Conservation (phyloP, 2,797 vertebrate species). For the Pelochelys cantorii region DNA sequence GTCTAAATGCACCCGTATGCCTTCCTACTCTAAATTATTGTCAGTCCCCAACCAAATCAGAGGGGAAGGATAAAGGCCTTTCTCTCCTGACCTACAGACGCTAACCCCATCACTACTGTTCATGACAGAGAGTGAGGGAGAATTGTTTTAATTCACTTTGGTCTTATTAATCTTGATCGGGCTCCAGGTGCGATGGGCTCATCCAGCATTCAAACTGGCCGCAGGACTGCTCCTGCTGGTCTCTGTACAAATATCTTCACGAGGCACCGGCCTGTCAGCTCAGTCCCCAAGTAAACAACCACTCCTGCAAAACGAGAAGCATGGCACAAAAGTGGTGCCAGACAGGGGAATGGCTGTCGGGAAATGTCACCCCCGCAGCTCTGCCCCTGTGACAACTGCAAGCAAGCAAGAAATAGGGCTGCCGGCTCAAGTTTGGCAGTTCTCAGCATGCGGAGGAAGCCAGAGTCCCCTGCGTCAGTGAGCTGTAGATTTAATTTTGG, state of each 20-base stretch:
- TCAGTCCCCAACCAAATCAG: not conserved
- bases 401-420: constrained; percentile 78
- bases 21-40: not conserved
- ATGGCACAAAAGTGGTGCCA: not conserved
- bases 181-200: accelerated
- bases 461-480: not conserved
- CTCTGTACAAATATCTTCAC: not conserved
- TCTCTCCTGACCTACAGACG: not conserved
- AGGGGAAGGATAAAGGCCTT: accelerated
- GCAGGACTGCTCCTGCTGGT: not conserved
- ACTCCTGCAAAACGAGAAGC: not conserved
- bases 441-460: not conserved
- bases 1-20: not conserved
- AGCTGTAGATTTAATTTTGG: not conserved
- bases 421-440: constrained; percentile 69
- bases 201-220: accelerated
- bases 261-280: not conserved
- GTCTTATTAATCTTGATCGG: not conserved
- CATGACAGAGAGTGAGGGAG: not conserved
- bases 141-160: not conserved
- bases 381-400: constrained; percentile 68
- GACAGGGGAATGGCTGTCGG: not conserved
- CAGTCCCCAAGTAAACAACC: not conserved
- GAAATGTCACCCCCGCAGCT: not conserved
- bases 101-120: accelerated